phyloP scores from a whole-genome alignment of 2,888 invertebrate genomes.

The Napeogenes inachia region DNA sequence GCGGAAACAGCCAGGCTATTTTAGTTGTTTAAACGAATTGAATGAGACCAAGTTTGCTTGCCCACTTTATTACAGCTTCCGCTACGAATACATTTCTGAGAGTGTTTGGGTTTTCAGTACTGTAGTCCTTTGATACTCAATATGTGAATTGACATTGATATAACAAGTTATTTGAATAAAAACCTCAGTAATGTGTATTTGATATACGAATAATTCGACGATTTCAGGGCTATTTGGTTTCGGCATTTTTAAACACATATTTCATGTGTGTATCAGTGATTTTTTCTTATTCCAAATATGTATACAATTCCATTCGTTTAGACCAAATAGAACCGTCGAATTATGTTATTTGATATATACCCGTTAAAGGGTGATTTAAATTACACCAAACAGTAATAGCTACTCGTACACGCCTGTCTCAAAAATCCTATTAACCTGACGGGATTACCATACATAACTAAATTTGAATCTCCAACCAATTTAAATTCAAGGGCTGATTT shows the following conservation, averaged over 20 bases:
- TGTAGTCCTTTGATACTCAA: not conserved
- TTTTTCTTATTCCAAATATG: too few relatives aligned
- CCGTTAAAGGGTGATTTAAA: too few relatives aligned
- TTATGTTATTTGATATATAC: too few relatives aligned
- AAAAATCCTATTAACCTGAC: slow-evolving; percentile 23
- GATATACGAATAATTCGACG: too few relatives aligned
- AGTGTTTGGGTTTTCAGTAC: not conserved
- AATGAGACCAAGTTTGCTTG: slow-evolving; percentile 36
- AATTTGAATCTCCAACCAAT: slow-evolving; percentile 29
- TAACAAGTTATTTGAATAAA: too few relatives aligned
- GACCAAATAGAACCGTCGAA: too few relatives aligned
- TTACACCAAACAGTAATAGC: too few relatives aligned
- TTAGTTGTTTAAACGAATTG: slow-evolving; percentile 43
- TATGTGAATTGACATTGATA: slow-evolving; percentile 30
- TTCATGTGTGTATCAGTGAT: too few relatives aligned
- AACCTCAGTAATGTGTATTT: too few relatives aligned
- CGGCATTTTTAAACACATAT: too few relatives aligned
- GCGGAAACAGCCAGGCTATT: slow-evolving; percentile 41
- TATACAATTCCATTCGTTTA: too few relatives aligned
- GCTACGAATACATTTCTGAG: slow-evolving; percentile 39
- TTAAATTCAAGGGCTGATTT: slow-evolving; percentile 53
- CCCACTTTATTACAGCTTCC: slow-evolving; percentile 43
- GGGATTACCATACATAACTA: slow-evolving; percentile 23
- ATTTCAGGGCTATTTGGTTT: too few relatives aligned
- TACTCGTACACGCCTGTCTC: not conserved